These are phyloP conservation scores for Trichogramma dendrolimi DNA, from an alignment of 2,888 invertebrate genomes.

Conservation along the genomic window DNA sequence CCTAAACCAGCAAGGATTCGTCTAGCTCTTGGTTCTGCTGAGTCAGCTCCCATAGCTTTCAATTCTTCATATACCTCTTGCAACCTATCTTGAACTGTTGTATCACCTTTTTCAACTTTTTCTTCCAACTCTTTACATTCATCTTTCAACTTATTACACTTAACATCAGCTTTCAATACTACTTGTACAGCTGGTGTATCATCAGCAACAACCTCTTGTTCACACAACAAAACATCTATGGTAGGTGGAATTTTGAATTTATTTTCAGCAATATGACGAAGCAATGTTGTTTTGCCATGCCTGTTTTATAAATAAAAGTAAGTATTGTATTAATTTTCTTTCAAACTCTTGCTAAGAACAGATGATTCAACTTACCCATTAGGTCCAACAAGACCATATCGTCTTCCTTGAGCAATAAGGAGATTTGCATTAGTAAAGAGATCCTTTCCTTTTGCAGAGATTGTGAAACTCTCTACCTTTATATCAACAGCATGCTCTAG, in stretches of 20 bases:
- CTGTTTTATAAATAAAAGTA: slow-evolving; percentile 50
- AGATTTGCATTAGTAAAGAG: slow-evolving; percentile 94
- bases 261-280: slow-evolving; percentile 86
- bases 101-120: slow-evolving; percentile 68
- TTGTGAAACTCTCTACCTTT: slow-evolving; percentile 97
- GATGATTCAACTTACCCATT: slow-evolving; percentile 67
- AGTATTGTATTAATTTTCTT: slow-evolving; percentile 4
- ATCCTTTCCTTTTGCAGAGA: slow-evolving; percentile 95
- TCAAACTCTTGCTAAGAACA: background rate
- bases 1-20: slow-evolving; percentile 96
- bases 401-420: slow-evolving; percentile 85
- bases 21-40: slow-evolving; percentile 93
- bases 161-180: slow-evolving; percentile 88
- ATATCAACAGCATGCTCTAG: slow-evolving; percentile 94
- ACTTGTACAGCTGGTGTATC: slow-evolving; percentile 90
- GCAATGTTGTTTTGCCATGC: slow-evolving; percentile 95
- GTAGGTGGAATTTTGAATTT: slow-evolving; percentile 92
- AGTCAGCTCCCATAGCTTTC: slow-evolving; percentile 94
- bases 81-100: slow-evolving; percentile 70
- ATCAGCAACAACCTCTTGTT: slow-evolving; percentile 96
- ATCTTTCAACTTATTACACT: slow-evolving; percentile 73
- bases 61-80: slow-evolving; percentile 90
- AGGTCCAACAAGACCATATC: slow-evolving; percentile 97
- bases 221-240: slow-evolving; percentile 94
- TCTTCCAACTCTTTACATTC: slow-evolving; percentile 81